Evolutionary conservation across 2,888 invertebrate species (phyloP), one percentile per base, ranked within the genome.

Genomic region (Netelia melanura): DNA sequence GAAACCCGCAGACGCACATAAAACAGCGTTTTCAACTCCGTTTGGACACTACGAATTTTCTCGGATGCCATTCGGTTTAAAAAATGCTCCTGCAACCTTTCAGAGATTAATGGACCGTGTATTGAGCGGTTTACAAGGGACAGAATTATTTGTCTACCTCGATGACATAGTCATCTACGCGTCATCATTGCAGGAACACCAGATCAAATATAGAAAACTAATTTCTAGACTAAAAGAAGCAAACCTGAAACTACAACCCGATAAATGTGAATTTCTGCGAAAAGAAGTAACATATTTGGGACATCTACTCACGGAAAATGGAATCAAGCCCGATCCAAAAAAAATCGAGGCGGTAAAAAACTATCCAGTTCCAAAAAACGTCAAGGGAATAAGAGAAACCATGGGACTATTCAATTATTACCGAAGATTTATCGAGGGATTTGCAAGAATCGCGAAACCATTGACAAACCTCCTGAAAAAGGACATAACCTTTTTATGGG

Each of bases 71-170:
- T 92, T 92, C 86, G 92, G 92, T 0, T 75, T 92, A 2, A 88
- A 88, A 70, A 91, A 91, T 44, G 90, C 91, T 0, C 92, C 91
- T 0, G 88, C 90, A 1, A 91, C 90, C 0, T 93, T 92, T 77
- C 90, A 91, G 58, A 72, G 90, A 0, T 23, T 91, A 5, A 93
- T 93, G 91, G 88, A 93, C 62, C 71, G 81, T 6, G 87, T 89
- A 1, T 81, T 92, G 21, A 77, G 85, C 0, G 90, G 84, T 2
- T 21, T 84, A 14, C 81, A 84, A 56, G 30, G 30, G 0, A 30
- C 3, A 30, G 30, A 5, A 30, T 30, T 30, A 30, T 30, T 30
- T 30, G 30, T 5, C 3, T 54, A 54, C 5, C 54, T 14, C 54
- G 14, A 71, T 54, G 25, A 54, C 3, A 30, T 30, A 54, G 81